These are phyloP conservation scores for Melieria picta DNA, from an alignment of 2,888 invertebrate genomes.

Conservation along the genomic window DNA sequence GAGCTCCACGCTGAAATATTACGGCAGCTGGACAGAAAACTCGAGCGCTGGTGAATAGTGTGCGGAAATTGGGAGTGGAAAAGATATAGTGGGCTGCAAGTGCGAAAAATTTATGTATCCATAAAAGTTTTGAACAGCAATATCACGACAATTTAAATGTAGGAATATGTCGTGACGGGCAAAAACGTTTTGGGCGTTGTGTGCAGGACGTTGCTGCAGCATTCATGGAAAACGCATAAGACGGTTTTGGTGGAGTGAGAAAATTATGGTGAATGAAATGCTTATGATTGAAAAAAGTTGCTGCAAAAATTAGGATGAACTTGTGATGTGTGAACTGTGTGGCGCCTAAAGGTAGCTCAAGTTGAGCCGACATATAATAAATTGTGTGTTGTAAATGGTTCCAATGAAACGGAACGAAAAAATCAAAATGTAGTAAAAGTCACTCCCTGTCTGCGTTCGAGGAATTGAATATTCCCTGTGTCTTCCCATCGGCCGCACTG, in stretches of 20 bases:
- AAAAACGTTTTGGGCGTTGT: not conserved
- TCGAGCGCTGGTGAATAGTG: not conserved
- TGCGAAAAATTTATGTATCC: slow-evolving; percentile 48
- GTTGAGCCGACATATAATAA: no score
- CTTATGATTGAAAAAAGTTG: not conserved
- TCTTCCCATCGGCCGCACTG: slow-evolving; percentile 27
- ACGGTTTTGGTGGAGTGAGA: not conserved
- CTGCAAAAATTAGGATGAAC: no score
- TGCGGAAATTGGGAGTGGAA: slow-evolving; percentile 16
- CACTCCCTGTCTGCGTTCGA: slow-evolving; percentile 47
- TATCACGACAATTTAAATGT: not conserved
- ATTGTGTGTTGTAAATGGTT: no score
- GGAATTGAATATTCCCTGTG: slow-evolving; percentile 35
- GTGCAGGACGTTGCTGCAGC: not conserved
- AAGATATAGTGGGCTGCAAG: not conserved
- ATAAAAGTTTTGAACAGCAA: slow-evolving; percentile 33
- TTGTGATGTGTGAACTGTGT: no score
- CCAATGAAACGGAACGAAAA: not conserved
- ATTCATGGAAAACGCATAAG: not conserved
- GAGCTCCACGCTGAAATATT: not conserved
- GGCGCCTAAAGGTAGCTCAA: no score
- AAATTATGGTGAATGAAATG: not conserved
- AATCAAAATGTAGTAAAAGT: slow-evolving; percentile 34
- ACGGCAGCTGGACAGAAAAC: not conserved
- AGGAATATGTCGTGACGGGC: not conserved